Percentiles rank a stretch among this genome's conserved stretches.
phyloP scores from a whole-genome alignment of 2,797 vertebrate genomes.

The Anomalospiza imberbis region DNA sequence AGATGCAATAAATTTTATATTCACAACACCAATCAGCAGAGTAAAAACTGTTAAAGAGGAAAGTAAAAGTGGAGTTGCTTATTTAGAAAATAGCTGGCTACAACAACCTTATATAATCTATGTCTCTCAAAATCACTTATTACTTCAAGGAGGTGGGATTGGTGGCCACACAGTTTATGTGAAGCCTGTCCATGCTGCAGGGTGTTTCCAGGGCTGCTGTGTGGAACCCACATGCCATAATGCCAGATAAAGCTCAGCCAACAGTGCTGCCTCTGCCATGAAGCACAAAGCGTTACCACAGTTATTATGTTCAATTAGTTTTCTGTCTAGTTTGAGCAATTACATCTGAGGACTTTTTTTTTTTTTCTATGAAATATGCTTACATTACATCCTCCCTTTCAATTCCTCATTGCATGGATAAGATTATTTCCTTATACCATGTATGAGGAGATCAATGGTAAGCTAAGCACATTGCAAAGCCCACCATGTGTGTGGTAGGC shows the following conservation, averaged over 20 bases:
- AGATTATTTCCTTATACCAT: background rate
- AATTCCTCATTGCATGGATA: background rate
- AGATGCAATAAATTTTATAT: slow-evolving; percentile 24
- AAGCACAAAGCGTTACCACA: background rate
- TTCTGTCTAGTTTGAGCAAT: slow-evolving; percentile 36
- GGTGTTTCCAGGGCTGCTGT: background rate
- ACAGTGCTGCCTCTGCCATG: background rate
- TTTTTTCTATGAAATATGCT: background rate
- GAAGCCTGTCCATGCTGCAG: background rate
- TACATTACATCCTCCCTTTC: background rate
- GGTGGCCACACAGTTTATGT: background rate
- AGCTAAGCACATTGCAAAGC: background rate
- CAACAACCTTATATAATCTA: background rate
- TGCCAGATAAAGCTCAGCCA: background rate
- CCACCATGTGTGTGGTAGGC: background rate
- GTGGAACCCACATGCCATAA: background rate
- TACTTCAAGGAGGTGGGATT: background rate
- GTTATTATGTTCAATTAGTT: slow-evolving; percentile 42
- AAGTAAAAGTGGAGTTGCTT: background rate
- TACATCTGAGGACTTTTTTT: background rate
- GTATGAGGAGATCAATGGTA: background rate
- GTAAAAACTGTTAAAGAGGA: background rate
- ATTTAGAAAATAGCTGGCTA: background rate
- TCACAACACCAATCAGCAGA: slow-evolving; percentile 14
- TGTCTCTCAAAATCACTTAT: background rate